These are phyloP conservation scores for Platycheirus albimanus DNA, from an alignment of 2,888 invertebrate genomes.

Conservation along the genomic window DNA sequence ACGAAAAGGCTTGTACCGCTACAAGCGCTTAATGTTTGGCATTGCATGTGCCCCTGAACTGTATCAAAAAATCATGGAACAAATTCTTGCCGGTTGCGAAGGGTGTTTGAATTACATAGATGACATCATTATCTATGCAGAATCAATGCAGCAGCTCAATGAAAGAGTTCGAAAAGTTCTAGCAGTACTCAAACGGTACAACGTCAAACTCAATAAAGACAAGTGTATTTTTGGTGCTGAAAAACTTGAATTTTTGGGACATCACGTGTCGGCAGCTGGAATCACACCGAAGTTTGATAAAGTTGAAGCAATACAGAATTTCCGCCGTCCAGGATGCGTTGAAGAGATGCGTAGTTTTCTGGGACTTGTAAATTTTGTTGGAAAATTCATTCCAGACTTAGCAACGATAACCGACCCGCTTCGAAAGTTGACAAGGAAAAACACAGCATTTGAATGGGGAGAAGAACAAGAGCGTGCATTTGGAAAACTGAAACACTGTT, in stretches of 20 bases:
- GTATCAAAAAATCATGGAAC: slow-evolving; percentile 7
- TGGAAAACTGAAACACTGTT: background rate
- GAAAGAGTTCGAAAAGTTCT: no score
- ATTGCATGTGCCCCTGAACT: slow-evolving; percentile 12
- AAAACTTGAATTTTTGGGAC: no score
- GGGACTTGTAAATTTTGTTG: slow-evolving; percentile 45
- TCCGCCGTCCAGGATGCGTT: background rate
- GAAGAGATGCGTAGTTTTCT: slow-evolving; percentile 32
- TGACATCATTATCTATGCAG: no score
- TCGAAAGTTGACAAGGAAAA: slow-evolving; percentile 24
- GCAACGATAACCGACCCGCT: slow-evolving; percentile 36
- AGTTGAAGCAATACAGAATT: background rate
- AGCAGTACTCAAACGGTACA: no score
- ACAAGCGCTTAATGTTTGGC: slow-evolving; percentile 19
- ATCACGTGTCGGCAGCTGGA: no score
- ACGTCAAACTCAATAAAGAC: no score
- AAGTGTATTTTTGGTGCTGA: no score
- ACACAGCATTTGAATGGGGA: slow-evolving; percentile 74
- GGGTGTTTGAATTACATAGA: no score
- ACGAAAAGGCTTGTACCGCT: slow-evolving; percentile 14
- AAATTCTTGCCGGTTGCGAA: background rate
- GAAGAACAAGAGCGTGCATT: background rate
- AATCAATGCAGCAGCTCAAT: no score
- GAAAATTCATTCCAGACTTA: slow-evolving; percentile 42
- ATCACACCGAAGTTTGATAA: background rate